These are phyloP conservation scores for Heliconius hermathena DNA, from an alignment of 1,140 invertebrate genomes.

Conservation along the genomic window DNA sequence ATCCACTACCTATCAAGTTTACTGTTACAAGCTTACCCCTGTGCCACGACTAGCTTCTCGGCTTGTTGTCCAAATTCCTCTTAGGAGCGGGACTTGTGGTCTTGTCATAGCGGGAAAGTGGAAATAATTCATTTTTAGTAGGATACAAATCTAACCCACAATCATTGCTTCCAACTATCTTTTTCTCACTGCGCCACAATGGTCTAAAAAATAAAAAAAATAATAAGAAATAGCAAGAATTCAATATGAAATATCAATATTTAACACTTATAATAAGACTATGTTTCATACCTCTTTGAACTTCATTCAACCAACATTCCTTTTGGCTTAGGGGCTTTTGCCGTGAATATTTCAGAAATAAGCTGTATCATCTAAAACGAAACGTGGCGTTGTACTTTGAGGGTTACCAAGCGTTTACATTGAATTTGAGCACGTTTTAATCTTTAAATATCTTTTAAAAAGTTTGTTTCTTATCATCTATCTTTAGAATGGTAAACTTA, in stretches of 20 bases:
- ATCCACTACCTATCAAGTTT: too few relatives aligned
- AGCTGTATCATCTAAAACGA: conserved; percentile 26
- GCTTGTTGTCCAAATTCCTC: too few relatives aligned
- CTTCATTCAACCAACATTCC: neutral
- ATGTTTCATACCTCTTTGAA: conserved; percentile 2
- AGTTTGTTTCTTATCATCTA: neutral
- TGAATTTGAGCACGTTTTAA: neutral
- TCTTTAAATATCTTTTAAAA: neutral
- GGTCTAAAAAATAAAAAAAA: neutral
- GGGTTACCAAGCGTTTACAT: conserved; percentile 5
- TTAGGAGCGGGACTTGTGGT: too few relatives aligned
- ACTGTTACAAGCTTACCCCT: too few relatives aligned
- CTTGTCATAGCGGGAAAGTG: too few relatives aligned
- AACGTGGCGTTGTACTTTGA: neutral
- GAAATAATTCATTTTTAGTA: too few relatives aligned
- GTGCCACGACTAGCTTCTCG: too few relatives aligned
- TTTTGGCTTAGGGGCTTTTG: conserved; percentile 26
- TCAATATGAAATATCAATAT: neutral
- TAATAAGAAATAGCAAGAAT: neutral
- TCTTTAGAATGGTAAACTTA: too few relatives aligned
- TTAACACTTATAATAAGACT: neutral
- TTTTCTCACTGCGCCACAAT: too few relatives aligned
- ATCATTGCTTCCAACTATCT: too few relatives aligned
- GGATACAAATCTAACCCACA: too few relatives aligned
- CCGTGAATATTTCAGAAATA: conserved; percentile 29